phyloP scores from a whole-genome alignment of 2,888 invertebrate genomes.

The Agrypnus murinus region DNA sequence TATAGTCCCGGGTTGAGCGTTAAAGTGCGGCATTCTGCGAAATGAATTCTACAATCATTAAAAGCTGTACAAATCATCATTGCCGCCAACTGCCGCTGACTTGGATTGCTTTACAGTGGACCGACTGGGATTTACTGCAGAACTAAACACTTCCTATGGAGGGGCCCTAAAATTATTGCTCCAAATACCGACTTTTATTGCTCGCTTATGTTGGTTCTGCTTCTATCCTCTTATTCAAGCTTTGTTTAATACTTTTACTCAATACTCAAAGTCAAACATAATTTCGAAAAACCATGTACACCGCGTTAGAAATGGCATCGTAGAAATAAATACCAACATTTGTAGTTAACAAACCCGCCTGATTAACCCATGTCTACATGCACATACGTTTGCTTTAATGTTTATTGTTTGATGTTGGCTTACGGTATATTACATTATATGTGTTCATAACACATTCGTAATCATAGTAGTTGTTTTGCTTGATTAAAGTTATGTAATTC shows the following conservation, averaged over 20 bases:
- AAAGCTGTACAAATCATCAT: slow-evolving; percentile 69
- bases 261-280: too few relatives aligned
- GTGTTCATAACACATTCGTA: slow-evolving; percentile 6
- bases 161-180: slow-evolving; percentile 55
- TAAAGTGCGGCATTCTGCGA: slow-evolving; percentile 56
- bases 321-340: not conserved
- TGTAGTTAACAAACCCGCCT: slow-evolving; percentile 10
- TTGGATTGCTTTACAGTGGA: slow-evolving; percentile 68
- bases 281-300: not conserved
- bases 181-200: slow-evolving; percentile 60
- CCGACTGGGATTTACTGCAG: slow-evolving; percentile 65
- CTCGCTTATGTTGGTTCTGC: slow-evolving; percentile 48
- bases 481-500: slow-evolving; percentile 22
- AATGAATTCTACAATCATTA: slow-evolving; percentile 65
- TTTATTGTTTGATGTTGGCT: slow-evolving; percentile 23
- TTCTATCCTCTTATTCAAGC: slow-evolving; percentile 39
- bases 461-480: slow-evolving; percentile 21
- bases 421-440: slow-evolving; percentile 6
- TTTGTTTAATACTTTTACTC: slow-evolving; percentile 28
- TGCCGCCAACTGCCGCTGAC: slow-evolving; percentile 68
- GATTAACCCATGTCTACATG: slow-evolving; percentile 13
- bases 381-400: slow-evolving; percentile 8
- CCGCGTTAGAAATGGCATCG: not conserved
- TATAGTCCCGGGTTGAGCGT: slow-evolving; percentile 52
- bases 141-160: slow-evolving; percentile 66